Percentiles rank a stretch among this genome's conserved stretches.
phyloP scores from a whole-genome alignment of 2,888 invertebrate species.

The Notodonta ziczac region DNA sequence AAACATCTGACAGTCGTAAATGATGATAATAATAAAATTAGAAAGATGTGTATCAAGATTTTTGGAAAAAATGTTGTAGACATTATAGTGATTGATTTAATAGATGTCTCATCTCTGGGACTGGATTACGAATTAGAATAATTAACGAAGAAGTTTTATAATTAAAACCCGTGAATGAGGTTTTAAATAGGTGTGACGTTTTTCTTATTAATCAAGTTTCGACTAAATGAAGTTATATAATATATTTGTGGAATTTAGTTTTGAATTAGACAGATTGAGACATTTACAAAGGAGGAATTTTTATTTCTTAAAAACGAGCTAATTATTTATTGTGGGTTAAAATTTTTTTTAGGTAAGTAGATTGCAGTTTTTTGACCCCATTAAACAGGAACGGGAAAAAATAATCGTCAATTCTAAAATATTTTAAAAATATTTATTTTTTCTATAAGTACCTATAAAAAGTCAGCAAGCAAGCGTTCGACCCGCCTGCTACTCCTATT shows the following conservation, averaged over 20 bases:
- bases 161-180: background rate
- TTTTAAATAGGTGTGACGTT: background rate
- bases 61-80: background rate
- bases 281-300: background rate
- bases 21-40: constrained; percentile 42
- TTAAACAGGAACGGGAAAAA: background rate
- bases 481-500: no score
- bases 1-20: constrained; percentile 32
- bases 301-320: background rate
- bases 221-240: background rate
- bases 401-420: background rate
- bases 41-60: constrained; percentile 16
- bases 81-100: constrained; percentile 25
- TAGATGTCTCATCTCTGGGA: constrained; percentile 18
- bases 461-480: no score
- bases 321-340: background rate
- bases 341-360: background rate
- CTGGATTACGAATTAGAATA: constrained; percentile 25
- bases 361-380: background rate
- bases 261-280: background rate
- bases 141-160: constrained; percentile 21
- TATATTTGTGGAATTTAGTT: background rate
- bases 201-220: background rate
- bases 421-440: constrained; percentile 5
- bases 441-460: no score